Evolutionary conservation across 2,113 vertebrate species (phyloP).

Genomic region (Periophthalmus modestus): DNA sequence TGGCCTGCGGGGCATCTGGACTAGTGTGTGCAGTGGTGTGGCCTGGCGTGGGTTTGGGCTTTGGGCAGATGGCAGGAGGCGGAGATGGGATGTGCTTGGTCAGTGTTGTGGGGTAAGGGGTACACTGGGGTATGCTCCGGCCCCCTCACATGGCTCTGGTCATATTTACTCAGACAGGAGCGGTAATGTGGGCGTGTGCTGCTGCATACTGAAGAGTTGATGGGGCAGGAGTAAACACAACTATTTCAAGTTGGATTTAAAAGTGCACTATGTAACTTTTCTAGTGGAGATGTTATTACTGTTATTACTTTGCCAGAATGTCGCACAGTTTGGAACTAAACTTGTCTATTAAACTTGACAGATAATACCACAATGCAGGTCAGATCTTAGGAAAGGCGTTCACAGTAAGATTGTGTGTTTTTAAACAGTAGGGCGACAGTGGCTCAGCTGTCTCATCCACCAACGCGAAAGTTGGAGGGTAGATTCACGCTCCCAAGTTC

Average conservation of each 20-base stretch:
- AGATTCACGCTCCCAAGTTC: too few species aligned
- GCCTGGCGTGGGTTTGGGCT: slow-evolving; percentile 53
- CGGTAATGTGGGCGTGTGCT: slow-evolving; percentile 37
- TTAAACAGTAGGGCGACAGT: too few species aligned
- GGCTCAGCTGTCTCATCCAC: too few species aligned
- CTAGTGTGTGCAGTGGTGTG: slow-evolving; percentile 37
- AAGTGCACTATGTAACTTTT: background rate
- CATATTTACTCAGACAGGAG: slow-evolving; percentile 58
- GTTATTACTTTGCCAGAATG: too few species aligned
- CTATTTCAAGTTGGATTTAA: too few species aligned
- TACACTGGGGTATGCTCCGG: slow-evolving; percentile 49
- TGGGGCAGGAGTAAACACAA: background rate
- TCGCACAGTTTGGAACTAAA: too few species aligned
- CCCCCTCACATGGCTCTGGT: slow-evolving; percentile 41
- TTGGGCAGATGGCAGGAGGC: slow-evolving; percentile 66
- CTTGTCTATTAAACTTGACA: too few species aligned
- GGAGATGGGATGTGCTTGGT: slow-evolving; percentile 48
- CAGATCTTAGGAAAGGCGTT: too few species aligned
- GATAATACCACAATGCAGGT: too few species aligned
- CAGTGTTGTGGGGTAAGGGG: slow-evolving; percentile 51
- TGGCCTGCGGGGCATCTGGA: slow-evolving; percentile 63
- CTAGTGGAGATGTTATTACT: too few species aligned
- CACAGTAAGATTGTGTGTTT: too few species aligned
- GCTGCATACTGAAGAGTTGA: slow-evolving; percentile 28
- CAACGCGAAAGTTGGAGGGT: too few species aligned